These are phyloP conservation scores for Pelagia noctiluca DNA, from an alignment of 30 jellyfish, hydroid and myxozoan genomes.

Conservation along the genomic window DNA sequence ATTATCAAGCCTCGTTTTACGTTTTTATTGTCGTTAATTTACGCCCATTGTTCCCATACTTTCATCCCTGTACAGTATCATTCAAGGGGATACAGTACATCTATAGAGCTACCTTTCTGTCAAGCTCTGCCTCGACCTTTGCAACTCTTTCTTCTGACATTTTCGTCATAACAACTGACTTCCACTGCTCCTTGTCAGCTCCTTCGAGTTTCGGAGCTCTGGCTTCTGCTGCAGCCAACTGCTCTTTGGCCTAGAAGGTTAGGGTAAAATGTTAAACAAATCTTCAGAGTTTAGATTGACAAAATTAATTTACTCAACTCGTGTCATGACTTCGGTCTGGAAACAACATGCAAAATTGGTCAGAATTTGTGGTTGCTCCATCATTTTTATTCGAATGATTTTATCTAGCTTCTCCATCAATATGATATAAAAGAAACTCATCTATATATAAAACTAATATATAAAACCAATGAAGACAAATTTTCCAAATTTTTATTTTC, in stretches of 20 bases:
- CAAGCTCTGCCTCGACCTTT: conserved; percentile 48
- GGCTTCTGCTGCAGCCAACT: conserved; percentile 49
- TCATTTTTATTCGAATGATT: too few species aligned
- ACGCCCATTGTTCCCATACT: background rate
- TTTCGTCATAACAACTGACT: conserved; percentile 53
- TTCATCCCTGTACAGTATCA: background rate
- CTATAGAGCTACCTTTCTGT: conserved; percentile 33
- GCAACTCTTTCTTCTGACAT: conserved; percentile 56
- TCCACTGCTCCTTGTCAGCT: conserved; percentile 66
- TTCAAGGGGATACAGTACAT: background rate
- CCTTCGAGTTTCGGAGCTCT: conserved; percentile 57
- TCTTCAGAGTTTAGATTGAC: background rate
- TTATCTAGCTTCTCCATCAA: too few species aligned
- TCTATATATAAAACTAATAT: too few species aligned
- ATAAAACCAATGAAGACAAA: too few species aligned
- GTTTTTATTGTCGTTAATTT: too few species aligned
- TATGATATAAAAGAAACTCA: too few species aligned
- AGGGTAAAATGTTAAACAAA: background rate
- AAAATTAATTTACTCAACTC: too few species aligned
- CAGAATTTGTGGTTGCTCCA: too few species aligned
- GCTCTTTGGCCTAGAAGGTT: conserved; percentile 15
- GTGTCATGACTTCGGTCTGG: too few species aligned
- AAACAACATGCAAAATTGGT: too few species aligned
- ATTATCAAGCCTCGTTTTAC: too few species aligned
- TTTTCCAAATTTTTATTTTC: too few species aligned